Conservation (phyloP, 2,797 vertebrate genomes). For the Myotis vivesi region DNA sequence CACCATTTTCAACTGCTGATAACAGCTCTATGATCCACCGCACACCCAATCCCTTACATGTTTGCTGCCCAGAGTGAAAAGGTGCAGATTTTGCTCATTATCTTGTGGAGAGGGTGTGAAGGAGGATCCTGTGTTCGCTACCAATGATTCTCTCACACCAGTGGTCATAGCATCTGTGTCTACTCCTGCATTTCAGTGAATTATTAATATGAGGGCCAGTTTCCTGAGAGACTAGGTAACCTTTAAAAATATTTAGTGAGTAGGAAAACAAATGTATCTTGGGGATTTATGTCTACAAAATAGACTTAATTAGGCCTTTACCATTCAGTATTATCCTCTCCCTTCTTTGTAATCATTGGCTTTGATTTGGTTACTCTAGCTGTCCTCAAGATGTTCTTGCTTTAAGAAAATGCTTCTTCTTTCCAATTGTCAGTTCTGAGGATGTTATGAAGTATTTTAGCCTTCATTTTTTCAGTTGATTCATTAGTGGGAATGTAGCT, state of each 20-base stretch:
- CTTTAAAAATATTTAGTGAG: conserved; percentile 76
- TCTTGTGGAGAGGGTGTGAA: not conserved
- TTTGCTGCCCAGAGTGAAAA: not conserved
- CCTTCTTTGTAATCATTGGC: conserved; percentile 59
- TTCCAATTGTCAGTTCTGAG: conserved; percentile 65
- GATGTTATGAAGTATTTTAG: conserved; percentile 70
- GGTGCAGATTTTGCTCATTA: not conserved
- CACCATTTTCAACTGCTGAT: not conserved
- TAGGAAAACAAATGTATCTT: conserved; percentile 73
- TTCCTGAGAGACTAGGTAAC: conserved; percentile 75
- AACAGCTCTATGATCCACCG: not conserved
- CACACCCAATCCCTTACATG: rapidly evolving
- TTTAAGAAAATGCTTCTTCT: conserved; percentile 73
- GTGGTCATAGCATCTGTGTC: not conserved
- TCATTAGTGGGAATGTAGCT: conserved; percentile 71
- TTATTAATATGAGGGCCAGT: conserved; percentile 72
- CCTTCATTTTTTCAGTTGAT: conserved; percentile 67
- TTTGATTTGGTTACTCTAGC: conserved; percentile 65
- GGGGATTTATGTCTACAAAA: conserved; percentile 66
- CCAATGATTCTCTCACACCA: not conserved
- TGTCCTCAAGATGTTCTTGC: conserved; percentile 64
- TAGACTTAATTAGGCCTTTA: conserved; percentile 70
- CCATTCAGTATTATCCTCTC: not conserved
- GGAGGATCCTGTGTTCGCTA: not conserved
- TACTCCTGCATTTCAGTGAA: conserved; percentile 61